Base-by-base conservation (phyloP, 2,888 invertebrate species). In the Drosophila setosimentum region DNA sequence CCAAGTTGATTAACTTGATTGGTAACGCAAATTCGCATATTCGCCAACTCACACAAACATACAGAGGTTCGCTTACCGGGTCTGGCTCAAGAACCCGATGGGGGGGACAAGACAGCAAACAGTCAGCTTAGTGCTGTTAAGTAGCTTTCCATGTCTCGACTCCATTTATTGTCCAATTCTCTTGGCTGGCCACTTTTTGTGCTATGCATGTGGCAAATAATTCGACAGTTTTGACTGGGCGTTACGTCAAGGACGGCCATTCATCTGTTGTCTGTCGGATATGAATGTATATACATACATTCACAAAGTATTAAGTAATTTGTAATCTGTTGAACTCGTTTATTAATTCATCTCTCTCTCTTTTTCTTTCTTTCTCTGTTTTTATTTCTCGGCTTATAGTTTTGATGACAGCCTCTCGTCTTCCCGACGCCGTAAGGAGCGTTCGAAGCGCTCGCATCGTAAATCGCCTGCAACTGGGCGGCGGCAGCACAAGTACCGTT, bases 381-480 rank as follows among this genome's bases (percentile, higher is more conserved):
- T 11, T 24, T 61, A 16, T 8, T 45, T 24, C 24, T 16, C 45
- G 24, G 42, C 42, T 91, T 92, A 40, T 80, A 93, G 93, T 83
- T 93, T 93, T 89, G 85, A 86, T 90, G 93, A 93, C 81, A 96
- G 97, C 95, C 94, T 95, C 95, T 93, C 97, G 29, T 83, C 85
- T 24, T 78, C 85, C 73, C 93, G 96, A 95, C 92, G 97, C 94
- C 94, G 96, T 95, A 93, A 97, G 96, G 94, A 97, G 91, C 96
- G 97, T 82, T 97, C 97, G 93, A 97, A 97, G 93, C 95, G 97
- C 87, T 97, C 97, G 91, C 96, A 97, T 83, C 95, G 97, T 92
- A 97, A 97, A 82, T 97, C 97, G 78, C 96, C 96, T 75, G 96
- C 96, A 86, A 96, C 96, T 91, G 96, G 96, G 92, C 95, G 96